phyloP scores from a whole-genome alignment of 2,888 invertebrate genomes.

The Hypolimnas misippus region DNA sequence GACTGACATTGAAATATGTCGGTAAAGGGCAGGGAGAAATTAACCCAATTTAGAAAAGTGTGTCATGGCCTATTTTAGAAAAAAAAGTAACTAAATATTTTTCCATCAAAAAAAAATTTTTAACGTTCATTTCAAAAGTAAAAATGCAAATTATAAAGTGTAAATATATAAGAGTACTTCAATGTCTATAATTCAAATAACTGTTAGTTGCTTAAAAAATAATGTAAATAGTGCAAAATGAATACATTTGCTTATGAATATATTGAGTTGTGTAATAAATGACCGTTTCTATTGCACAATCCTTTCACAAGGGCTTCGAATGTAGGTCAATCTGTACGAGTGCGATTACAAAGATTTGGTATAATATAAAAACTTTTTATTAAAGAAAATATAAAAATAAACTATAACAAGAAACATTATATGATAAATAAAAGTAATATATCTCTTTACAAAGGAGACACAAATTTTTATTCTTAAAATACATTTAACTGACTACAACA shows the following conservation, averaged over 20 bases:
- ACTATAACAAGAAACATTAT: neutral
- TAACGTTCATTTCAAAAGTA: neutral
- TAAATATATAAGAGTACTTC: constrained; percentile 51
- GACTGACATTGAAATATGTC: constrained; percentile 85
- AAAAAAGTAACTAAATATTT: constrained; percentile 30
- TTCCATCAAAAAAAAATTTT: constrained; percentile 13
- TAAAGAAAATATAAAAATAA: neutral
- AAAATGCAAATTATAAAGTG: constrained; percentile 29
- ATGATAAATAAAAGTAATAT: neutral
- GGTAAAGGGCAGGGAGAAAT: constrained; percentile 82
- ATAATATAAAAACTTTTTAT: neutral
- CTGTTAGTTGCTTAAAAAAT: constrained; percentile 53
- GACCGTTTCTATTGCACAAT: constrained; percentile 84
- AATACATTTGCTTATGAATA: constrained; percentile 79
- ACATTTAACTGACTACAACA: constrained; percentile 34
- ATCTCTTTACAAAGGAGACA: constrained; percentile 5
- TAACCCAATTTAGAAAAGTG: constrained; percentile 75
- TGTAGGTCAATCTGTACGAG: constrained; percentile 82
- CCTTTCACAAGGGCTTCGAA: constrained; percentile 84
- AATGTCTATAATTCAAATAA: constrained; percentile 49
- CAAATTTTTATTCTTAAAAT: constrained; percentile 21
- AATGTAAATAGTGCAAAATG: constrained; percentile 73
- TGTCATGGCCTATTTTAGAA: constrained; percentile 71
- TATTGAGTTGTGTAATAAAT: constrained; percentile 81
- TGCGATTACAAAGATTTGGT: constrained; percentile 59